Evolutionary conservation across 2,888 invertebrate genomes (phyloP), one percentile per base, ranked within the genome.

Genomic region (Mythimna loreyi): DNA sequence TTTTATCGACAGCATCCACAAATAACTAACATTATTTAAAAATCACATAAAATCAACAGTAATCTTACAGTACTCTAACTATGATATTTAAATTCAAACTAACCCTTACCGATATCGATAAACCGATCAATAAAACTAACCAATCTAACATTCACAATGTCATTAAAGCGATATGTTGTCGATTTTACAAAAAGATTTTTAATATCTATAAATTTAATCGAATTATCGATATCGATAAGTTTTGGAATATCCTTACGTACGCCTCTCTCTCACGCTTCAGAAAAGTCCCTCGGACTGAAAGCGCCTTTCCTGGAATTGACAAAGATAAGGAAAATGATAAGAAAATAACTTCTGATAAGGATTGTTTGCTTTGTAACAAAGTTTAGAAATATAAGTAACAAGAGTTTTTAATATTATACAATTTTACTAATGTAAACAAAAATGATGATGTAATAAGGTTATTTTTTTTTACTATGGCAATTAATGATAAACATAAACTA

Each of bases 21-120:
- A 69, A 62, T 33, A 4, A 63, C 55, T 64, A 71, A 62, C 30
- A 49, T 64, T 64, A 67, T 67, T 74, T 73, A 63, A 83, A 75
- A 83, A 81, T 84, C 67, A 82, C 76, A 76, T 80, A 71, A 78
- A 84, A 70, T 82, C 85, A 83, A 84, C 85, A 82, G 67, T 73
- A 65, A 69, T 28, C 66, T 83, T 77, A 82, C 45, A 58, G 33
- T 76, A 72, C 3, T 28, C 57, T 53, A 53, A 61, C 72, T 74
- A 80, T 55, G 49, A 72, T 66, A 61, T 64, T 55, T 72, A 66
- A 81, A 73, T 70, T 70, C 67, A 68, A 66, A 69, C 68, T 71
- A 59, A 65, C 21, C 8, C 3, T 21, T 68, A 78, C 40, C 63
- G 50, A 61, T 59, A 58, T 71, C 62, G 67, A 67, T 53, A 69